Conservation (phyloP, 2,797 vertebrate species). For the Siniperca obscura region DNA sequence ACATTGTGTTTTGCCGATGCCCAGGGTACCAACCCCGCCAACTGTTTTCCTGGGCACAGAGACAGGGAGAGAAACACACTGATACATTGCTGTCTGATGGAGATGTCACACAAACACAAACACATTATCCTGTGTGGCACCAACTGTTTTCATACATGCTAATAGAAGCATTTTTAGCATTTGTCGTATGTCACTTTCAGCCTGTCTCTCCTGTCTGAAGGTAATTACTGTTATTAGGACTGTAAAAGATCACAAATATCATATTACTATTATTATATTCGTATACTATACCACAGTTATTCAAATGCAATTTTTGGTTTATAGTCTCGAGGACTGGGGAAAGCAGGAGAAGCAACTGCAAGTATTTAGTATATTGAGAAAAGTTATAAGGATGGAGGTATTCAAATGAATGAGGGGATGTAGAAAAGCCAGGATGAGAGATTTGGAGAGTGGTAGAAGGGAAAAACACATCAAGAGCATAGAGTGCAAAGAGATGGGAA, state of each 20-base stretch:
- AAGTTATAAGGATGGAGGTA: conserved; percentile 32
- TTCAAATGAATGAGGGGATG: conserved; percentile 35
- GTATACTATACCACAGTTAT: conserved; percentile 2
- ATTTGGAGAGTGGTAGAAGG: conserved; percentile 30
- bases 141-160: conserved; percentile 48
- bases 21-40: conserved; percentile 40
- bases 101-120: conserved; percentile 50
- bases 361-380: conserved; percentile 21
- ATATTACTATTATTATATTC: background rate
- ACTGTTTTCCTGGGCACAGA: conserved; percentile 54
- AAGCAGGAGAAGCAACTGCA: background rate
- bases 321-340: background rate
- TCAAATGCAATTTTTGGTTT: conserved; percentile 5
- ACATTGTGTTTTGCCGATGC: conserved; percentile 21
- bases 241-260: conserved; percentile 6
- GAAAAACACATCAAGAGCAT: conserved; percentile 45
- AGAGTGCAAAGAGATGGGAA: conserved; percentile 59
- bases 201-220: background rate
- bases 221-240: conserved; percentile 15
- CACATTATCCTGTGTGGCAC: conserved; percentile 38
- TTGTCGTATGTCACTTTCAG: conserved; percentile 14
- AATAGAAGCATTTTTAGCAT: conserved; percentile 22
- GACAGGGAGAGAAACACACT: conserved; percentile 35
- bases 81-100: conserved; percentile 20
- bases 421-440: conserved; percentile 53